Base-by-base conservation (phyloP, 2,113 vertebrate species). In the Anoura caudifer region DNA sequence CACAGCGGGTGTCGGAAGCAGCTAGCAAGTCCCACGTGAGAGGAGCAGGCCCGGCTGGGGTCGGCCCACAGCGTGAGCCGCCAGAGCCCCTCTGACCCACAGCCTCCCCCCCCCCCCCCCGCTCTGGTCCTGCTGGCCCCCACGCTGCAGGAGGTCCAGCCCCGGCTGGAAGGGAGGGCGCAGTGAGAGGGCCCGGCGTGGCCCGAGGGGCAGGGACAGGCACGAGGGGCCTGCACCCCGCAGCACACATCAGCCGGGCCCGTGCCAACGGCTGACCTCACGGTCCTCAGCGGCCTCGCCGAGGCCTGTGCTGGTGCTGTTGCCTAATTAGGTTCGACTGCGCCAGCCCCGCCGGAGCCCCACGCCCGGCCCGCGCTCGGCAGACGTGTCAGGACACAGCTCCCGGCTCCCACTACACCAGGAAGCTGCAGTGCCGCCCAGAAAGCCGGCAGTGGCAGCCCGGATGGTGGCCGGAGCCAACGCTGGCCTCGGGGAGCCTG, bases 351-450 rank as follows among this genome's bases (percentile, higher is more conserved):
- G 73, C 31, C 15, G 1, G 19, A 91, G 77, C 94, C 93, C 93
- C 95, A 87, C 33, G 15, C 97, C 95, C 26, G 65, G 87, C 86
- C 94, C 0, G 63, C 0, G 4, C 67, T 22, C 52, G 1, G 54
- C 54, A 81, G 94, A 41, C 97, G 0, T 96, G 97, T 65, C 15
- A 2, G 28, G 97, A 85, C 97, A 96, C 0, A 14, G 95, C 65
- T 20, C 41, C 52, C 0, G 50, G 28, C 82, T 92, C 73, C 84
- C 4, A 4, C 54, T 11, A 72, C 11, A 0, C 45, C 94, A 96
- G 92, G 95, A 95, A 97, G 85, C 84, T 3, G 67, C n/a, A 1
- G 28, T 1, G 61, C 83, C 41, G 38, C 50, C n/a, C 50, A 8
- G 95, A 59, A 65, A 19, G 63, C 63, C 2, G 20, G 73, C 26